Base-by-base conservation (phyloP, 2,888 invertebrate genomes). In the Amblyjoppa fuscipennis region DNA sequence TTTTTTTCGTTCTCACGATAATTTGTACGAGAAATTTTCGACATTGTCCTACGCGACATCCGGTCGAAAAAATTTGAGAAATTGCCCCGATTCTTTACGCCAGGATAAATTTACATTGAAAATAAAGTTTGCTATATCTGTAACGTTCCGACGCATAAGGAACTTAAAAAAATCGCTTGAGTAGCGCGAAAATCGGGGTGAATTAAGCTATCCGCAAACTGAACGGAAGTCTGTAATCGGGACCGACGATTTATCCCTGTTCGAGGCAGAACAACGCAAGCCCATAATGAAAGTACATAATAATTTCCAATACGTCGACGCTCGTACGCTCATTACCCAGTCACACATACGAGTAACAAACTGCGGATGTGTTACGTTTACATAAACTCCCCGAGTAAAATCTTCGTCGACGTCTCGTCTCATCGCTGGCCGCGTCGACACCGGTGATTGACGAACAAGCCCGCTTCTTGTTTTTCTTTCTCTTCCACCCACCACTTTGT, bases 381-480 rank as follows among this genome's bases (percentile, higher is more conserved):
- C 38, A 7, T 38, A 38, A 38, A 68, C 61, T 9, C 56, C 13
- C 20, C 9, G 69, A 61, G 51, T 51, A 53, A 76, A 77, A 84
- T 66, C 38, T 84, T 25, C 53, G 20, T 59, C 80, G 71, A 80
- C 76, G 64, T 75, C 74, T 64, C 51, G 51, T 28, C 25, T 28
- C 59, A 13, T 25, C 49, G 53, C 41, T 51, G 28, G 49, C 56
- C 38, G 53, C 53, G 59, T 51, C 53, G 66, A 84, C 77, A 45
- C 34, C 16, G 13, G 69, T 84, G 78, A 84, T 84, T 75, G 76
- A 86, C 81, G 53, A 75, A 79, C 74, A 70, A 73, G 73, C 41
- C 66, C 64, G 76, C 77, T 84, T 4, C 13, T 16, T 78, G 79
- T 84, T 84, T 75, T 31, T 59, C 59, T 73, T 84, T 75, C 41